Conservation (phyloP, 2,888 invertebrate species). For the Leistus spinibarbis region DNA sequence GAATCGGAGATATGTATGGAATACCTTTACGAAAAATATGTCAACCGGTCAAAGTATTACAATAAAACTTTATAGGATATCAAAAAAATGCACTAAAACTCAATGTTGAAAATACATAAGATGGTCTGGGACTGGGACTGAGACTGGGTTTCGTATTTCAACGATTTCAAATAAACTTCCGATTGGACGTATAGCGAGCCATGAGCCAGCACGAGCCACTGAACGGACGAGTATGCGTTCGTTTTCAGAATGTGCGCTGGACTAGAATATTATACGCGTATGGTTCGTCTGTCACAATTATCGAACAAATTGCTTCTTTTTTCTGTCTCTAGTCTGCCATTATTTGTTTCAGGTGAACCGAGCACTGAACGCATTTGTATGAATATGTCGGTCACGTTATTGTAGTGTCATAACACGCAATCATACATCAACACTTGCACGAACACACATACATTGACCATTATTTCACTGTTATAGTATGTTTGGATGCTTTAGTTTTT, state of each 20-base stretch:
- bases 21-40: background rate
- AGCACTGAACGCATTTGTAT: background rate
- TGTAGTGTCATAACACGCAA: background rate
- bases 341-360: background rate
- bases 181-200: background rate
- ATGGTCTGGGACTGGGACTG: background rate
- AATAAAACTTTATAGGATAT: background rate
- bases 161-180: background rate
- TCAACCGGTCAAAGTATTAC: background rate
- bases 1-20: background rate
- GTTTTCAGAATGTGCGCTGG: background rate
- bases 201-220: no score
- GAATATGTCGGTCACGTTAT: background rate
- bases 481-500: no score
- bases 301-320: constrained; percentile 33
- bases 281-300: constrained; percentile 27
- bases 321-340: background rate
- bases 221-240: background rate
- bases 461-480: no score
- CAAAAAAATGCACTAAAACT: background rate
- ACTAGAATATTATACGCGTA: background rate
- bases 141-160: background rate
- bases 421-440: background rate
- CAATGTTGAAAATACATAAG: background rate
- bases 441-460: background rate